A percentile compares a stretch with the other conserved stretches of the same genome.
phyloP scores from a whole-genome alignment of 2,797 vertebrate species.

The Discoglossus pictus region DNA sequence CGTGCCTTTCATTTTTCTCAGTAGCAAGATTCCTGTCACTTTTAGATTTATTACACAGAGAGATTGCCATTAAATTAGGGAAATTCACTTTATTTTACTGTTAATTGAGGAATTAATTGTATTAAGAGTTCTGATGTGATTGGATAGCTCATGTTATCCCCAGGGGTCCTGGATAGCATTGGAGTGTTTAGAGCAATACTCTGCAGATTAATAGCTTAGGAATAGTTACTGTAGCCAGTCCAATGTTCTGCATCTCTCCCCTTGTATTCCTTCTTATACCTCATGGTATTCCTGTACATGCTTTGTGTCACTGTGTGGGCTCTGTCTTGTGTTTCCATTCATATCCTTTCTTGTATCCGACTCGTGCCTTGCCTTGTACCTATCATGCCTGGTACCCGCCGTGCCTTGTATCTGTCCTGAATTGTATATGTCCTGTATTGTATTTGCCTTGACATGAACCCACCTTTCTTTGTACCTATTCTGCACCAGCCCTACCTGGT shows the following conservation, averaged over 20 bases:
- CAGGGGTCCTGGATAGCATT: slow-evolving; percentile 24
- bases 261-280: no score
- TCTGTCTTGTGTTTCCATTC: no score
- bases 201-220: slow-evolving; percentile 12
- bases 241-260: background rate
- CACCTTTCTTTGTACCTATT: no score
- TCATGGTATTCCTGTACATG: no score
- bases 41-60: slow-evolving; percentile 33
- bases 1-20: slow-evolving; percentile 27
- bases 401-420: no score
- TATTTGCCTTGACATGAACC: no score
- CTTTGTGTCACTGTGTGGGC: no score
- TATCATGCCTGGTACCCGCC: no score
- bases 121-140: slow-evolving; percentile 51
- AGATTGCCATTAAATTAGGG: slow-evolving; percentile 36
- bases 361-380: no score
- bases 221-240: background rate
- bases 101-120: slow-evolving; percentile 53
- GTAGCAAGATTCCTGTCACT: slow-evolving; percentile 38
- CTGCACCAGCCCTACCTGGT: no score
- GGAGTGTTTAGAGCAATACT: slow-evolving; percentile 1
- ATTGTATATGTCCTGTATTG: no score
- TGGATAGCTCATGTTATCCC: slow-evolving; percentile 42
- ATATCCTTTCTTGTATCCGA: no score
- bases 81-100: slow-evolving; percentile 53